Base-by-base conservation (phyloP, 2,113 vertebrate genomes). In the Tenebrosternarchus preto region DNA sequence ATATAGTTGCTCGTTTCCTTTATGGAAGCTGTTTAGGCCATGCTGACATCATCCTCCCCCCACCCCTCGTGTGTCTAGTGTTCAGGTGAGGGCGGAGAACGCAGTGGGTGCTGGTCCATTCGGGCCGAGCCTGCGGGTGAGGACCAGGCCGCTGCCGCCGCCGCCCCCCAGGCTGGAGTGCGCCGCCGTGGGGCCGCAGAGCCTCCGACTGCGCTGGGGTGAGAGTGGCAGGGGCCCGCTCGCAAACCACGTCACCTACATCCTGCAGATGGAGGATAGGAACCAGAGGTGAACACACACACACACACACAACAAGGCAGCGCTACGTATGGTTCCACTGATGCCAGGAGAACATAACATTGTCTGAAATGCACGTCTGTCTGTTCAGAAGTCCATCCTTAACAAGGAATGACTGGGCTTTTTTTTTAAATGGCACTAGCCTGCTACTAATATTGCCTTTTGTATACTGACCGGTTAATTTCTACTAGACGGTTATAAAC, bases 201-300 rank as follows among this genome's bases (percentile, higher is more conserved):
- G 97, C 88, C 94, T 99, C 80, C 98, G 98, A 91, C 93, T 99
- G 53, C 98, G 97, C 46, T 99, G 98, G 98, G 97, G 95, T 0
- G 97, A 98, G 76, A 94, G 95, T 74, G 93, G 86, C 87, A 89
- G 81, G 36, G 87, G 88, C 29, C 93, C 95, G 0, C 31, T 93
- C 17, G 53, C 90, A 0, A 95, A 96, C 0, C 95, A 96, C 83
- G 85, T 92, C 82, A 93, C 95, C 70, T 99, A 97, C 83, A 95
- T 95, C 55, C 92, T 99, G 63, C 96, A 99, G 90, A 92, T 98
- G 90, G 96, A 98, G 86, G 97, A 99, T 89, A 95, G 92, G 86
- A 97, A 96, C 88, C 95, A 95, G 92, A 95, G 96, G 98, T 99
- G 82, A 78, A 90, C 0, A 16, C 0, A 39, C 55, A 25, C 20